Evolutionary conservation across 2,113 vertebrate genomes (phyloP), one percentile per base, ranked within the genome.

Genomic region (Miniopterus natalensis): DNA sequence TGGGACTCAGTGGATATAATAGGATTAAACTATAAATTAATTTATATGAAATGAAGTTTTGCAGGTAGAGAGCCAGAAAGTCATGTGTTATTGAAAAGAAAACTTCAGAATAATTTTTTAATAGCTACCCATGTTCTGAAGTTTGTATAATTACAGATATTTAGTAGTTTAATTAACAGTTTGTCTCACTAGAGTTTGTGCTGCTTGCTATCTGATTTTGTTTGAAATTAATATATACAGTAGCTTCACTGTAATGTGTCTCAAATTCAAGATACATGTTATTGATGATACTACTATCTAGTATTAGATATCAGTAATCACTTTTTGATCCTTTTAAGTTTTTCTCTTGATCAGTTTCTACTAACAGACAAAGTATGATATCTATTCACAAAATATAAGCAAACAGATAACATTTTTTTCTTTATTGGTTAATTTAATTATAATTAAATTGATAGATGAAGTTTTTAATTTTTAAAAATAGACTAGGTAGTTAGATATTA

Each of bases 1-100:
- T 6, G 51, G 12, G n/a, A 27, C 47, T 71, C 14, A 80, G 18
- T 85, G 55, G 49, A 61, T 92, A 47, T 61, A 57, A 70, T 88
- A n/a, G 86, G 23, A 94, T 73, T 83, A 90, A 90, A 53, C 1
- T 42, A 2, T 65, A 13, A 51, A 63, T 13, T 96, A 93, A 27
- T 66, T 85, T 85, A 66, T 53, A 29, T 94, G 21, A 75, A 65
- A 87, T 68, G 83, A 92, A 90, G 57, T 95, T 68, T 14, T 20
- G 36, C 3, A 70, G 3, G 12, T 23, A n/a, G 27, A 94, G 86
- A 75, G 75, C 20, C 3, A 78, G 40, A 86, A 77, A 95, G 57
- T 63, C 53, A 59, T 36, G 2, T 90, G 40, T 93, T 49, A 94
- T 21, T 66, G 51, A 84, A 92, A 81, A 70, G 42, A 77, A 66